Conservation (phyloP, 2,888 invertebrate species). For the Craniophora ligustri region DNA sequence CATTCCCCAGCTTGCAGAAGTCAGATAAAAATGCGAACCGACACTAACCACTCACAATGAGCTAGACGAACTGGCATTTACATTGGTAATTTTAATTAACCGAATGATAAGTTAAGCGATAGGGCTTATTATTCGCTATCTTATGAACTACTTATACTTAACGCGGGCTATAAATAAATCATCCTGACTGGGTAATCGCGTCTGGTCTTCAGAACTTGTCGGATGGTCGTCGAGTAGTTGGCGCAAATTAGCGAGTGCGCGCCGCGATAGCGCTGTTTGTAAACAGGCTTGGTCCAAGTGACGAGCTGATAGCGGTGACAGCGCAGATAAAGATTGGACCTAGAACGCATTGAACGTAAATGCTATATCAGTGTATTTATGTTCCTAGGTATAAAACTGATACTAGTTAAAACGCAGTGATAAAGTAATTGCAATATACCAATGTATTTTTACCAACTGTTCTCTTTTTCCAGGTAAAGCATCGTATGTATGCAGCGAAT, state of each 20-base stretch:
- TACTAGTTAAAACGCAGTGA: slow-evolving; percentile 24
- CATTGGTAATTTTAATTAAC: slow-evolving; percentile 56
- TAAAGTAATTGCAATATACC: slow-evolving; percentile 27
- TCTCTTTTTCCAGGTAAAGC: slow-evolving; percentile 35
- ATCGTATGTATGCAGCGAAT: not conserved
- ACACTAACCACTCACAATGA: slow-evolving; percentile 49
- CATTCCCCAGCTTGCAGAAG: slow-evolving; percentile 21
- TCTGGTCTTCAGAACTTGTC: slow-evolving; percentile 77
- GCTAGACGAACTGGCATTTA: slow-evolving; percentile 51
- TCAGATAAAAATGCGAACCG: slow-evolving; percentile 44
- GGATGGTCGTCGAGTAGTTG: slow-evolving; percentile 77
- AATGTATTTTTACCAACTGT: not conserved
- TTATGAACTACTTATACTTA: slow-evolving; percentile 51
- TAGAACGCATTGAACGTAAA: slow-evolving; percentile 29
- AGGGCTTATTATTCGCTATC: slow-evolving; percentile 46
- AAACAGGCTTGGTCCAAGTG: slow-evolving; percentile 64
- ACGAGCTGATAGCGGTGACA: slow-evolving; percentile 49
- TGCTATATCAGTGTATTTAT: slow-evolving; percentile 32
- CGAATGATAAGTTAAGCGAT: slow-evolving; percentile 47
- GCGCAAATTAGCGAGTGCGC: slow-evolving; percentile 86
- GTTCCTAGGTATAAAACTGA: slow-evolving; percentile 22
- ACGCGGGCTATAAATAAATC: slow-evolving; percentile 76
- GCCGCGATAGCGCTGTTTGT: slow-evolving; percentile 82
- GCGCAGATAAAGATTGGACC: slow-evolving; percentile 17
- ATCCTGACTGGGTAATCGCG: slow-evolving; percentile 79